A percentile compares a stretch with the other conserved stretches of the same genome.
These are phyloP conservation scores for Caenorhabditis briggsae DNA, from an alignment of 1,140 invertebrate genomes.

Conservation along the genomic window DNA sequence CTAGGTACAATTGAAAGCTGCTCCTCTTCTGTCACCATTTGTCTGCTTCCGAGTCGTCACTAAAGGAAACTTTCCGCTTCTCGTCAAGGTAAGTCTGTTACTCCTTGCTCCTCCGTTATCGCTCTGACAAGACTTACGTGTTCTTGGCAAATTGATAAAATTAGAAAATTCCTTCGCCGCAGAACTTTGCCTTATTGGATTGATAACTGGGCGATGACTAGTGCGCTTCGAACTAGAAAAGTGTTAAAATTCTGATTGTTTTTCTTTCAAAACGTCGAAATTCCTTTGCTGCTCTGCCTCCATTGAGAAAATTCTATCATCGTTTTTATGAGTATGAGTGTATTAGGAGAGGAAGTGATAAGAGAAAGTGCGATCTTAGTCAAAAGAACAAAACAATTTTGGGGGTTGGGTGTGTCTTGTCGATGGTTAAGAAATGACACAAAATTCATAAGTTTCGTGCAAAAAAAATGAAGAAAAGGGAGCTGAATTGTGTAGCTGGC, in stretches of 20 bases:
- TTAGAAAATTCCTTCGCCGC: background rate
- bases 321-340: conserved; percentile 33
- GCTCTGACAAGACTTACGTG: conserved; percentile 13
- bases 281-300: background rate
- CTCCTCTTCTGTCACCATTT: conserved; percentile 91
- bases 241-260: background rate
- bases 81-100: conserved; percentile 82
- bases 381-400: background rate
- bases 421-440: background rate
- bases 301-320: conserved; percentile 10
- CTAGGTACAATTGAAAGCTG: conserved; percentile 66
- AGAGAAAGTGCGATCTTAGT: background rate
- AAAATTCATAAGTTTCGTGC: conserved; percentile 51
- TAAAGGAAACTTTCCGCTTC: conserved; percentile 91
- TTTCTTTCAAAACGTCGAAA: background rate
- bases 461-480: background rate
- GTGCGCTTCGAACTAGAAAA: background rate
- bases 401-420: background rate
- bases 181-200: background rate
- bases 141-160: conserved; percentile 42
- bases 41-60: conserved; percentile 95
- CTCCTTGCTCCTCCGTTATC: background rate
- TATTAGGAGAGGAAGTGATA: background rate
- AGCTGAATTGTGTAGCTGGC: background rate
- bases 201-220: conserved; percentile 5